phyloP scores from a whole-genome alignment of 2,113 vertebrate species.

The Piliocolobus tephrosceles region DNA sequence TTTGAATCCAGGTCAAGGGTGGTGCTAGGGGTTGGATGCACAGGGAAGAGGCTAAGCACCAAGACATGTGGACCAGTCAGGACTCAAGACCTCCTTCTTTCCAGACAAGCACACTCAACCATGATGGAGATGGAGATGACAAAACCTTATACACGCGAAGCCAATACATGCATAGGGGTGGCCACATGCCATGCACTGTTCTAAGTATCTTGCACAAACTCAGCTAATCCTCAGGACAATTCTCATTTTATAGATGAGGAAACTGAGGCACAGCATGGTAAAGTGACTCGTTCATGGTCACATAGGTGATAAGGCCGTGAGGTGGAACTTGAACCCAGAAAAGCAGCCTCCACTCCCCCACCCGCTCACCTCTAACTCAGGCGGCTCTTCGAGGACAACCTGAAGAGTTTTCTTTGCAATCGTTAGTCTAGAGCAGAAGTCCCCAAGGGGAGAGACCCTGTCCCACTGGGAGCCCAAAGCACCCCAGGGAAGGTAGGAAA shows the following conservation, averaged over 20 bases:
- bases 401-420: background rate
- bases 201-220: background rate
- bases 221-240: background rate
- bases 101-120: fast-evolving
- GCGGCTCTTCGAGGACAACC: background rate
- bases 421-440: background rate
- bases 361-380: background rate
- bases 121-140: background rate
- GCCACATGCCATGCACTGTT: fast-evolving
- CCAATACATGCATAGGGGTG: fast-evolving
- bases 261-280: background rate
- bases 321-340: background rate
- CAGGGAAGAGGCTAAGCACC: background rate
- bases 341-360: background rate
- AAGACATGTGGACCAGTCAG: fast-evolving
- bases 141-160: background rate
- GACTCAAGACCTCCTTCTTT: background rate
- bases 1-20: background rate
- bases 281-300: background rate
- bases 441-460: background rate
- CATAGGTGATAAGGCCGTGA: fast-evolving
- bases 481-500: background rate
- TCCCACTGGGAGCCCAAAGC: background rate
- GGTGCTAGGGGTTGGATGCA: background rate
- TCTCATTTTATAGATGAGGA: background rate